Conservation (phyloP, 2,888 invertebrate genomes). For the Drosophila limbata region DNA sequence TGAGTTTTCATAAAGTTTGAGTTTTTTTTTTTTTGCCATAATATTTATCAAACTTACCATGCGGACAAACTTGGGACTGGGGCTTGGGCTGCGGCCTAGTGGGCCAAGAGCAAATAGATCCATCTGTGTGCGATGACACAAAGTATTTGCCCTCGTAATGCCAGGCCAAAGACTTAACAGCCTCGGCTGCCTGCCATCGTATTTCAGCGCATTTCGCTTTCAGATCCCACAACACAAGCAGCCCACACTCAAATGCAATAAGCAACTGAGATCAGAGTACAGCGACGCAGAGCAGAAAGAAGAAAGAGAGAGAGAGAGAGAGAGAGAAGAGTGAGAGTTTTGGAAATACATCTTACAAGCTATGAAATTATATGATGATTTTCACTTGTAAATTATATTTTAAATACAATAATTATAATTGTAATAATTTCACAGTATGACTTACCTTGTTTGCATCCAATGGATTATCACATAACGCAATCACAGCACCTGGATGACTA, state of each 20-base stretch:
- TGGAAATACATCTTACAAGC: not conserved
- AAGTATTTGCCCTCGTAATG: slow-evolving; percentile 99
- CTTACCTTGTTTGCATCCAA: slow-evolving; percentile 97
- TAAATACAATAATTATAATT: no score
- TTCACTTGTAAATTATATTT: not conserved
- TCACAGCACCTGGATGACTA: slow-evolving; percentile 98
- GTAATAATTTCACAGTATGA: not conserved
- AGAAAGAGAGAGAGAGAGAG: no score
- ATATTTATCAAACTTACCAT: slow-evolving; percentile 88
- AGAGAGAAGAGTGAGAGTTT: not conserved
- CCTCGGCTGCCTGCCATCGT: slow-evolving; percentile 91
- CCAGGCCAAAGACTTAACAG: slow-evolving; percentile 96
- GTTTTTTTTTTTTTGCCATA: no score
- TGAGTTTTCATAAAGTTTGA: not conserved
- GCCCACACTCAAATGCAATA: slow-evolving; percentile 98
- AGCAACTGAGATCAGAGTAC: slow-evolving; percentile 89
- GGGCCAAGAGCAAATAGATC: slow-evolving; percentile 97
- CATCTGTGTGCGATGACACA: slow-evolving; percentile 98
- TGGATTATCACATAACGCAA: slow-evolving; percentile 98
- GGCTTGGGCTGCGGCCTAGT: slow-evolving; percentile 92
- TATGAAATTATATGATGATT: not conserved
- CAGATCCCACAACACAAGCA: slow-evolving; percentile 98
- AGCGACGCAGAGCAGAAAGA: no score
- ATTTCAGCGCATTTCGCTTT: slow-evolving; percentile 93
- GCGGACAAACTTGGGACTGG: slow-evolving; percentile 93